phyloP scores from a whole-genome alignment of 2,888 invertebrate genomes.

The Polia nebulosa region DNA sequence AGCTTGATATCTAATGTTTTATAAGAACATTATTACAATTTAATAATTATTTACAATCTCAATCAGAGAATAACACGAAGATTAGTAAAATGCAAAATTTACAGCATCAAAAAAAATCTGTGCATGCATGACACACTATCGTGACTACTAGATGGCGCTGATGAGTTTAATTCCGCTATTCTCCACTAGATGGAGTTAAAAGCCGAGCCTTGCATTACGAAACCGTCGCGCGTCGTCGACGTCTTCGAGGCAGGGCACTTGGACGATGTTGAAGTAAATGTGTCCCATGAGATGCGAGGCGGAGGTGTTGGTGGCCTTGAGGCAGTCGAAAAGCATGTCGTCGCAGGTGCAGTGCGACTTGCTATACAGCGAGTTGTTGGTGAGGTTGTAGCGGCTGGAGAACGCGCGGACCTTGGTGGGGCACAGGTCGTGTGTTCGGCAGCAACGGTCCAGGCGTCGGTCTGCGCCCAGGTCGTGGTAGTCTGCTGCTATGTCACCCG shows the following conservation, averaged over 20 bases:
- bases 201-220: constrained; percentile 89
- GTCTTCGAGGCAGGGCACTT: constrained; percentile 94
- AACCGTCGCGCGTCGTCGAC: constrained; percentile 82
- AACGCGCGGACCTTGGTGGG: constrained; percentile 95
- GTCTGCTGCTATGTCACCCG: constrained; percentile 96
- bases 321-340: constrained; percentile 95
- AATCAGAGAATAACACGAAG: constrained; percentile 62
- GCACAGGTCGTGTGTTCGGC: constrained; percentile 97
- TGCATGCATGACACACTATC: constrained; percentile 77
- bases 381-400: constrained; percentile 94
- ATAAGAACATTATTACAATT: constrained; percentile 71
- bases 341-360: constrained; percentile 98
- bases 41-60: constrained; percentile 74
- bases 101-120: constrained; percentile 70
- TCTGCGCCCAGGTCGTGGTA: constrained; percentile 96
- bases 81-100: constrained; percentile 59
- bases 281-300: constrained; percentile 95
- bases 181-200: constrained; percentile 80
- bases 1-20: constrained; percentile 85
- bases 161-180: constrained; percentile 69
- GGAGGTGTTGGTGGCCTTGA: constrained; percentile 94
- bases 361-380: constrained; percentile 96
- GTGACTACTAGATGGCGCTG: constrained; percentile 83
- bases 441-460: constrained; percentile 94
- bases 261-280: constrained; percentile 96